Conservation (phyloP, 2,113 vertebrate genomes). For the Oxyruncus cristatus region DNA sequence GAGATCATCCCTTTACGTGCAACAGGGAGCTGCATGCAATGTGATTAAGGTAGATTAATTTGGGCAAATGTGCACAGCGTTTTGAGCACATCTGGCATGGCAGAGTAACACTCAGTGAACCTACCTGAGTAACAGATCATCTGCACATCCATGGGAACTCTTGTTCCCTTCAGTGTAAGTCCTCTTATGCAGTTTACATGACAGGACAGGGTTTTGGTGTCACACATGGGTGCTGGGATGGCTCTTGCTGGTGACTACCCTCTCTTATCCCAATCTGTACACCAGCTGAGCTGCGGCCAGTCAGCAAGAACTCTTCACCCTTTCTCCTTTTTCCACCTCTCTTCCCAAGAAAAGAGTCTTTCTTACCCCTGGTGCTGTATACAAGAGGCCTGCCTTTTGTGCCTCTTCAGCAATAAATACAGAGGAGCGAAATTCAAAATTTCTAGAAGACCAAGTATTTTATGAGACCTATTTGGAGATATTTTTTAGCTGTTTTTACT, state of each 20-base stretch:
- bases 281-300: neutral
- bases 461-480: neutral
- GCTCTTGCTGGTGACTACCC: neutral
- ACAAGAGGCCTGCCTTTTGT: neutral
- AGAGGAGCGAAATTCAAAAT: neutral
- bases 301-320: neutral
- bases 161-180: neutral
- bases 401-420: neutral
- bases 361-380: neutral
- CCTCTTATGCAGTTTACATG: neutral
- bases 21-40: neutral
- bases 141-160: neutral
- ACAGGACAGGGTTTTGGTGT: neutral
- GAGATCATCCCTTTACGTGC: neutral
- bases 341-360: neutral
- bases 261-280: neutral
- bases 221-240: neutral
- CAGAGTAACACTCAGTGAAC: neutral
- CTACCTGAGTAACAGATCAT: neutral
- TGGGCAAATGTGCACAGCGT: neutral
- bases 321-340: neutral
- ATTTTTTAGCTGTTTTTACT: constrained; percentile 4
- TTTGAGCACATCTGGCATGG: neutral
- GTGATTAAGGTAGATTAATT: neutral
- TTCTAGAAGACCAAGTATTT: neutral